Evolutionary conservation across 2,113 vertebrate genomes (phyloP).

Genomic region (Dinomys branickii): DNA sequence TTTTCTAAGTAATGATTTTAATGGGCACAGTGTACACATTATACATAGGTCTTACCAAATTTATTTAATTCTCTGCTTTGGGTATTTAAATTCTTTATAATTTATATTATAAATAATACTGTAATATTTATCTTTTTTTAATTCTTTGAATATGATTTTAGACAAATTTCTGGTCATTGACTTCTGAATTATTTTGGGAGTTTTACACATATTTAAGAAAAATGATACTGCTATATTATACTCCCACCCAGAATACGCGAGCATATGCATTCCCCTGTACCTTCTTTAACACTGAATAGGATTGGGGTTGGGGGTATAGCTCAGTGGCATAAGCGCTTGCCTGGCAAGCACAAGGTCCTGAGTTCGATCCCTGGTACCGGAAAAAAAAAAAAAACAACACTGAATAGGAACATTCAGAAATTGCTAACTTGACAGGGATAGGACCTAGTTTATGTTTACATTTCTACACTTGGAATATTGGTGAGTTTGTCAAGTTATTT

Average conservation of each 20-base stretch:
- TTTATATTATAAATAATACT: slow-evolving; percentile 12
- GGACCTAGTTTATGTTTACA: slow-evolving; percentile 5
- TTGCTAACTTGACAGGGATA: background rate
- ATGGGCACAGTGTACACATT: background rate
- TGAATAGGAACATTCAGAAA: slow-evolving; percentile 5
- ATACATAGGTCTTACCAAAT: background rate
- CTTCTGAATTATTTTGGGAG: background rate
- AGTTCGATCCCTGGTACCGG: too few relatives aligned
- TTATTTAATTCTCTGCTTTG: background rate
- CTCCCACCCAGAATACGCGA: background rate
- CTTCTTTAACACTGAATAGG: background rate
- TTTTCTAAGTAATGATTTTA: slow-evolving; percentile 26
- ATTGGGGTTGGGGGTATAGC: too few relatives aligned
- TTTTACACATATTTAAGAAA: slow-evolving; percentile 35
- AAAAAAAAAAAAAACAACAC: too few relatives aligned
- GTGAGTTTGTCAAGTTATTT: background rate
- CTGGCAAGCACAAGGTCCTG: too few relatives aligned
- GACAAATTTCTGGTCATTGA: background rate
- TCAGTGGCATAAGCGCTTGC: too few relatives aligned
- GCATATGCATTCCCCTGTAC: background rate
- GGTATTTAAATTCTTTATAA: background rate
- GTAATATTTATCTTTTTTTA: background rate
- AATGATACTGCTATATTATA: background rate
- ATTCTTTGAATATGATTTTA: background rate
- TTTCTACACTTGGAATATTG: background rate